Evolutionary conservation across 2,113 vertebrate species (phyloP).

Genomic region (Lagopus muta): DNA sequence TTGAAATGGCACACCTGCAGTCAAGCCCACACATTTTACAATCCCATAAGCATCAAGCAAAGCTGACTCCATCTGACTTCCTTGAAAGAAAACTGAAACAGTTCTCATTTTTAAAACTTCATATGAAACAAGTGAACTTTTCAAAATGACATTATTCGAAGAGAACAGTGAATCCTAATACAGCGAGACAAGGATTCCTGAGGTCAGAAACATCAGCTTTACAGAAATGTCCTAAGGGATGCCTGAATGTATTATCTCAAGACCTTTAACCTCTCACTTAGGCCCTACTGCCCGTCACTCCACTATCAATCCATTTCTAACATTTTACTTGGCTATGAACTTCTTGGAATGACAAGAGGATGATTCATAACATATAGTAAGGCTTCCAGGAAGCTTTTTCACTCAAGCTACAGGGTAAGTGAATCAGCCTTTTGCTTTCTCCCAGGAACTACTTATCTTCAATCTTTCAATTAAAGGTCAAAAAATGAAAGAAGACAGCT

Average conservation of each 20-base stretch:
- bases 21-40: background rate
- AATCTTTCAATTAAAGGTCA: conserved; percentile 87
- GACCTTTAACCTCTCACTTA: conserved; percentile 72
- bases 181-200: conserved; percentile 47
- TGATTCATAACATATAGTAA: conserved; percentile 77
- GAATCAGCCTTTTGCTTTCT: conserved; percentile 81
- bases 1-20: background rate
- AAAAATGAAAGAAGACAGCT: conserved; percentile 72
- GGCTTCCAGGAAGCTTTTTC: conserved; percentile 76
- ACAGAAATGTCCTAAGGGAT: conserved; percentile 66
- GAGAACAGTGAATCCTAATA: conserved; percentile 68
- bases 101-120: conserved; percentile 41
- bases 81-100: conserved; percentile 45
- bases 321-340: conserved; percentile 77
- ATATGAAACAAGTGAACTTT: conserved; percentile 56
- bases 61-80: background rate
- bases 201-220: conserved; percentile 73
- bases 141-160: conserved; percentile 68
- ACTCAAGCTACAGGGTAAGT: conserved; percentile 76
- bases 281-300: conserved; percentile 58
- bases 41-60: background rate
- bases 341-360: conserved; percentile 77
- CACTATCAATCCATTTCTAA: conserved; percentile 75
- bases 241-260: conserved; percentile 67
- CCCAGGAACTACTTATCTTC: conserved; percentile 80